These are phyloP conservation scores for Huso huso DNA, from an alignment of 2,797 vertebrate genomes.

Conservation along the genomic window DNA sequence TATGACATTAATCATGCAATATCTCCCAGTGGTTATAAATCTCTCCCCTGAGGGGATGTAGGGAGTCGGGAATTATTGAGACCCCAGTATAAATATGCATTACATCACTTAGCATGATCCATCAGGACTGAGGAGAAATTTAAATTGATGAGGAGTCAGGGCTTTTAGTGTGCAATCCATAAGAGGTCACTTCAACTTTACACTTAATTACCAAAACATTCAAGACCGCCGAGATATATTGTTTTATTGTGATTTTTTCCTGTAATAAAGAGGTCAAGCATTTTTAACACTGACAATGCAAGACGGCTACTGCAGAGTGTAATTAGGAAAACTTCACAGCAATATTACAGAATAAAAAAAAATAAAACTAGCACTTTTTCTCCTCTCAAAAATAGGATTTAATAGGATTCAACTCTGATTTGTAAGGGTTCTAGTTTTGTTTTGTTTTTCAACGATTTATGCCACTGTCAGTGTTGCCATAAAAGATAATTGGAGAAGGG, in stretches of 20 bases:
- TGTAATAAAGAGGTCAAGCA: conserved; percentile 24
- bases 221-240: conserved; percentile 30
- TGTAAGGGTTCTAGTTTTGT: no score
- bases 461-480: no score
- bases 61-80: conserved; percentile 50
- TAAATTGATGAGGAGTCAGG: conserved; percentile 46
- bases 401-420: no score
- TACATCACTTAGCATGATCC: conserved; percentile 71
- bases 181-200: conserved; percentile 39
- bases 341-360: no score
- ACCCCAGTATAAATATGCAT: conserved; percentile 51
- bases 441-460: no score
- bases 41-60: conserved; percentile 45
- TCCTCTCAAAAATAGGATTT: no score
- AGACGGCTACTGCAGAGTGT: no score
- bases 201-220: conserved; percentile 35
- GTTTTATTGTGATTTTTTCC: conserved; percentile 33
- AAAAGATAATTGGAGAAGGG: no score
- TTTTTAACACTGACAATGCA: no score
- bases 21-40: conserved; percentile 49
- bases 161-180: conserved; percentile 42
- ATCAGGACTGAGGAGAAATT: conserved; percentile 56
- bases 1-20: no score
- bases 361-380: no score
- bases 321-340: no score